Base-by-base conservation (phyloP, 2,888 invertebrate species). In the Eulithis testata region DNA sequence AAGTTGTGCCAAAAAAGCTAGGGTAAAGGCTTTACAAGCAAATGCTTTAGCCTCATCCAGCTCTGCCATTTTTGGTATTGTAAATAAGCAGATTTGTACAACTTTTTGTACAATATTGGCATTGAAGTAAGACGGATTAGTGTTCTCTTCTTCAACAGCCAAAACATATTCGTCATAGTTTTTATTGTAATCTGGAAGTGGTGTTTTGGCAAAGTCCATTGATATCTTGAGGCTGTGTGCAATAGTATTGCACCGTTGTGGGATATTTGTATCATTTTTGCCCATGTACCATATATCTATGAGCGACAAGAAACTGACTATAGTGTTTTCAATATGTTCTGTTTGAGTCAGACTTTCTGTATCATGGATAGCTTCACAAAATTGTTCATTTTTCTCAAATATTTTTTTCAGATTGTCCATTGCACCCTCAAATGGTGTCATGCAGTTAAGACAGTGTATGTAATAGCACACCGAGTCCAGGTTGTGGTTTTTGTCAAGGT, bases 401-500 rank as follows among this genome's bases (percentile, higher is more conserved):
- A 96, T 91, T 79, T 97, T 95, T 61, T 94, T 95, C 54, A 99
- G 91, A 89, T 99, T 99, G 52, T 97, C 97, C 79, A 97, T 96
- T 14, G 98, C 98, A 50, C 98, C 97, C 78, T 98, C 98, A 93
- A 99, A 99, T 45, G 97, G 95, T 76, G 96, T 94, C 68, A 94
- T 92, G 84, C 97, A 97, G 69, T 94, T 94, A 69, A 96, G 93
- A 84, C 98, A 98, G 87, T 98, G 95, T 76, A 98, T 95, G 82
- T 98, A 99, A 87, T 97, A 96, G 85, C 97, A 98, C 14, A 96
- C 96, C 0, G 98, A 97, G 86, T 98, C 97, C 67, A 98, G 91
- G 78, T 96, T 96, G 83, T 96, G 96, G 86, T 97, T 97, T 79
- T 94, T 95, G 58, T 95, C 96, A 74, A 96, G 95, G 67, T 96